These are phyloP conservation scores for Margaritifera margaritifera DNA, from an alignment of 2,888 invertebrate genomes.

Conservation along the genomic window DNA sequence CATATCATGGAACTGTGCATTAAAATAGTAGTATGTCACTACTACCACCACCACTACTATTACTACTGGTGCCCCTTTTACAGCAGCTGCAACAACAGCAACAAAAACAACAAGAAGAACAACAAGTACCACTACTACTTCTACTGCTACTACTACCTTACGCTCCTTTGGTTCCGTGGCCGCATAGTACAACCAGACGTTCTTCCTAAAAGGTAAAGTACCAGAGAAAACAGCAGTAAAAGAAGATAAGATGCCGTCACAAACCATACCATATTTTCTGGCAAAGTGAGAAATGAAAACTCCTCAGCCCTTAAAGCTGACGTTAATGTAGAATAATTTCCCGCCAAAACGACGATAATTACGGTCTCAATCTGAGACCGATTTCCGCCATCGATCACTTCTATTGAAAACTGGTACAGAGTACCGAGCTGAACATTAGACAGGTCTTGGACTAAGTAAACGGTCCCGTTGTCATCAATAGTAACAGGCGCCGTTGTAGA, in stretches of 20 bases:
- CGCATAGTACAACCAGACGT: conserved; percentile 6
- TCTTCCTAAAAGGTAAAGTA: conserved; percentile 9
- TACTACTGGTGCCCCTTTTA: no score
- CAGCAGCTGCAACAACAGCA: no score
- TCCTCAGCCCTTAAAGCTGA: conserved; percentile 6
- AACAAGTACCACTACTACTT: no score
- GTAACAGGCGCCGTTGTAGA: conserved; percentile 11
- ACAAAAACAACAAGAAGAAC: no score
- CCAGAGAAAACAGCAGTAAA: conserved; percentile 3
- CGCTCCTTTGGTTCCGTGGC: background rate
- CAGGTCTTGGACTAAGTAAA: conserved; percentile 17
- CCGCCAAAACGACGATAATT: conserved; percentile 20
- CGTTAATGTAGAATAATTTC: conserved; percentile 13
- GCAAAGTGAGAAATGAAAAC: conserved; percentile 16
- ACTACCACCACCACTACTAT: no score
- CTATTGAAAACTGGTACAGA: conserved; percentile 17
- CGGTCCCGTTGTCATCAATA: conserved; percentile 24
- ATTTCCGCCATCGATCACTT: conserved; percentile 13
- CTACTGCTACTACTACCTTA: no score
- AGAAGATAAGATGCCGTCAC: conserved; percentile 13
- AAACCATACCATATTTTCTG: conserved; percentile 24
- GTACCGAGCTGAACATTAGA: conserved; percentile 15
- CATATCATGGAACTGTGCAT: no score
- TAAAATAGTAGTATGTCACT: no score
- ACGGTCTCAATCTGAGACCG: conserved; percentile 16